Evolutionary conservation across 2,113 vertebrate species (phyloP).

Genomic region (Bubo blakistoni): DNA sequence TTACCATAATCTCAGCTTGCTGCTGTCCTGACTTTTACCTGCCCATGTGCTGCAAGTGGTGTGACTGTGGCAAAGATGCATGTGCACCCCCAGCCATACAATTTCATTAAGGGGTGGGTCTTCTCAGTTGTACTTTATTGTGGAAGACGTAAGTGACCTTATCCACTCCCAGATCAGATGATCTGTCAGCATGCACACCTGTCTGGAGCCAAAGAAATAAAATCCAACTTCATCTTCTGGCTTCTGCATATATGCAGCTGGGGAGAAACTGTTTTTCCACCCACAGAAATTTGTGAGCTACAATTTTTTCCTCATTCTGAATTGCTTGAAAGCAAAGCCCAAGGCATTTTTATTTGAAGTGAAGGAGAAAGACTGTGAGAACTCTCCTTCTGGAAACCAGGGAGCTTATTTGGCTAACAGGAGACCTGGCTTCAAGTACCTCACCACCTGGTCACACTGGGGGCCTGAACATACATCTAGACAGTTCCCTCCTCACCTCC

Average conservation of each 20-base stretch:
- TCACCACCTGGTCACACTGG: rapidly evolving
- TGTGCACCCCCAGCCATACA: not conserved
- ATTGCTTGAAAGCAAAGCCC: not conserved
- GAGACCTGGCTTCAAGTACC: not conserved
- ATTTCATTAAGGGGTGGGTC: not conserved
- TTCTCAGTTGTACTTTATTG: not conserved
- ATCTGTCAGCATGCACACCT: not conserved
- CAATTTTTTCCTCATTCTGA: not conserved
- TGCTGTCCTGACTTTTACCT: not conserved
- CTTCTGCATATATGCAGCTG: not conserved
- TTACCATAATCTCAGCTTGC: not conserved
- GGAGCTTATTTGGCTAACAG: not conserved
- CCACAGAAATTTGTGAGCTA: not conserved
- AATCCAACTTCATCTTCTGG: not conserved
- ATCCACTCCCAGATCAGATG: not conserved
- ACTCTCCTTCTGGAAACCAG: not conserved
- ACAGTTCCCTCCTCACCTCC: not conserved
- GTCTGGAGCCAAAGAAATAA: not conserved
- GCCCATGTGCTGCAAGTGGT: not conserved
- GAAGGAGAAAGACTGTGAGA: not conserved
- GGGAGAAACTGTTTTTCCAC: not conserved
- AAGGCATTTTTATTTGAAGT: not conserved
- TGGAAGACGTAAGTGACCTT: not conserved
- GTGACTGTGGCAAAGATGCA: not conserved
- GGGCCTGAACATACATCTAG: not conserved